Base-by-base conservation (phyloP, 37 sponge, comb jelly and placozoan genomes). In the Haliclona indistincta region DNA sequence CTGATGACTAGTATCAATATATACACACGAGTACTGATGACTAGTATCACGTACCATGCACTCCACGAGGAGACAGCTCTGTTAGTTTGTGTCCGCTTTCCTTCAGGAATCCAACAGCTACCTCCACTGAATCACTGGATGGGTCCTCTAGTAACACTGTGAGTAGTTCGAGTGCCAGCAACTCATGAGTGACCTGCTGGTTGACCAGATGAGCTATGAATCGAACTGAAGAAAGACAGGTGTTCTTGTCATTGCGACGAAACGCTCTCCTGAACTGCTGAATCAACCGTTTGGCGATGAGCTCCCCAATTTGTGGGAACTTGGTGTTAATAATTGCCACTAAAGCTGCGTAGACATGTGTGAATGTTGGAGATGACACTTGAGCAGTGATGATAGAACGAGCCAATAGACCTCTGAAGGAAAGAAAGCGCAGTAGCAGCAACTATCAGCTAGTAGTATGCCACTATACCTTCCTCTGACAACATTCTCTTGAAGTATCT, bases 251-350 rank as follows among this genome's bases (percentile, higher is more conserved):
- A 76, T 93, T 95, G 60, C 95, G 84, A 11, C 83, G 64, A 53
- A 79, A 95, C 15, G 84, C 78, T 43, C 83, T 82, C 68, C 76
- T 92, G 84, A 98, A 98, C 44, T 90, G 87, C 0, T 83, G 25
- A 52, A 98, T 43, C 34, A 98, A 82, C 54, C 99, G 64, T 37
- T 89, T 85, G 25, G 86, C 83, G 30, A 95, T 79, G 68, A 98
- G 91, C 71, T 93, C 95, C 39, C 99, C 96, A 26, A 84, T 84
- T 41, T 90, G 84, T 32, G 99, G 99, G 58, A 98, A 90, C 86
- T 98, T 98, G 51, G 96, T 98, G 73, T 98, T 98, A 70, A 98
- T 75, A 38, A 98, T 85, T 55, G 99, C 86, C 61, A 98, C 91
- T 4, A 95, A 75, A 8, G 91, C 93, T 17, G 99, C 93, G 61